Evolutionary conservation across 2,888 invertebrate genomes (phyloP).

Genomic region (Pyralis farinalis): DNA sequence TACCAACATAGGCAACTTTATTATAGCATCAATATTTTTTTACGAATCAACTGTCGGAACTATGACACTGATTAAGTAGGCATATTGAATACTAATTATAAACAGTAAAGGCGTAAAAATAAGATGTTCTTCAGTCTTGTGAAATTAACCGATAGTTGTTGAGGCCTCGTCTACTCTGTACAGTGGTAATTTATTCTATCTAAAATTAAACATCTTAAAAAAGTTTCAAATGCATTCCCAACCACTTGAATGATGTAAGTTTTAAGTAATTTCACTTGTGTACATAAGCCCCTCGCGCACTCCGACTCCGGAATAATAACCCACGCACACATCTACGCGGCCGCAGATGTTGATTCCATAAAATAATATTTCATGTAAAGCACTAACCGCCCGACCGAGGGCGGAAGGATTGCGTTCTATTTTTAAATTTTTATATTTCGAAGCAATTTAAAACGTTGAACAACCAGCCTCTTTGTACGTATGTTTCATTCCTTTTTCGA

Average conservation of each 20-base stretch:
- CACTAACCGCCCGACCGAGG: constrained; percentile 73
- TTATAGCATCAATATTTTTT: too few species aligned
- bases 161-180: too few species aligned
- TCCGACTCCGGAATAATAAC: constrained; percentile 37
- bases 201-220: constrained; percentile 34
- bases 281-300: constrained; percentile 61
- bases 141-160: too few species aligned
- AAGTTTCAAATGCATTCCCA: constrained; percentile 60
- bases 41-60: too few species aligned
- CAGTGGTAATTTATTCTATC: constrained; percentile 12
- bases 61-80: too few species aligned
- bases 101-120: too few species aligned
- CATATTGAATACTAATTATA: too few species aligned
- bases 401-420: constrained; percentile 81
- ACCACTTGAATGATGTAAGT: constrained; percentile 71
- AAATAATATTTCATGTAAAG: constrained; percentile 81
- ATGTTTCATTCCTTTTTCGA: constrained; percentile 22
- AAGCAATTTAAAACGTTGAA: constrained; percentile 57
- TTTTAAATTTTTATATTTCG: constrained; percentile 74
- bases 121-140: too few species aligned
- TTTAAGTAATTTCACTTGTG: constrained; percentile 72
- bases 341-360: constrained; percentile 80
- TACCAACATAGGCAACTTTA: too few species aligned
- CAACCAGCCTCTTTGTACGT: constrained; percentile 40
- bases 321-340: constrained; percentile 47